Conservation (phyloP, 2,888 invertebrate genomes). For the Altica lythri region DNA sequence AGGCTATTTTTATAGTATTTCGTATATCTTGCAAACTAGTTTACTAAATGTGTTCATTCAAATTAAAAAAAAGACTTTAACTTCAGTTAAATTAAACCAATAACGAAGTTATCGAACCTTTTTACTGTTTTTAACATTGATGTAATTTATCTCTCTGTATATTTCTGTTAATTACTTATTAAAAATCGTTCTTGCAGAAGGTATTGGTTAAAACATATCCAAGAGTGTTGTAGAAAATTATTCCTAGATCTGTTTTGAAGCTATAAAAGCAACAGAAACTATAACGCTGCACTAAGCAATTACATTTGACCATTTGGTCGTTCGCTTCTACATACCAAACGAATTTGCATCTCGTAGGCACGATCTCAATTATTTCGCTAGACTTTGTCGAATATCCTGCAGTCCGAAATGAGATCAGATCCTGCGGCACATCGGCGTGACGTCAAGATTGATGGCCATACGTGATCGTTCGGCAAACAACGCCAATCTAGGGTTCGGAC, state of each 20-base stretch:
- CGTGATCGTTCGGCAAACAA: conserved; percentile 51
- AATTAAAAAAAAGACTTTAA: no score
- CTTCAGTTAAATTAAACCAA: no score
- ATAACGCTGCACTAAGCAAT: conserved; percentile 16
- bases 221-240: neutral
- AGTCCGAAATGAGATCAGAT: conserved; percentile 14
- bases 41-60: no score
- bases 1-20: no score
- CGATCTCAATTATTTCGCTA: conserved; percentile 18
- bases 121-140: no score
- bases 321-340: neutral
- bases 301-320: neutral
- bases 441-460: conserved; percentile 48
- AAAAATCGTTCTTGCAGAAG: no score
- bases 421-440: conserved; percentile 26
- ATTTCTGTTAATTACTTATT: no score
- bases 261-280: conserved; percentile 4
- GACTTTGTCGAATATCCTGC: conserved; percentile 6
- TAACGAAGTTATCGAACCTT: no score
- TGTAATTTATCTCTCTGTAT: no score
- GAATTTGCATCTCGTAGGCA: conserved; percentile 13
- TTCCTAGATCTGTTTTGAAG: neutral
- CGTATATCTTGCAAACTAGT: no score
- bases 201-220: no score
- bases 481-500: conserved; percentile 49